Evolutionary conservation across 1,140 invertebrate species (phyloP).

Genomic region (Drosophila repletoides): DNA sequence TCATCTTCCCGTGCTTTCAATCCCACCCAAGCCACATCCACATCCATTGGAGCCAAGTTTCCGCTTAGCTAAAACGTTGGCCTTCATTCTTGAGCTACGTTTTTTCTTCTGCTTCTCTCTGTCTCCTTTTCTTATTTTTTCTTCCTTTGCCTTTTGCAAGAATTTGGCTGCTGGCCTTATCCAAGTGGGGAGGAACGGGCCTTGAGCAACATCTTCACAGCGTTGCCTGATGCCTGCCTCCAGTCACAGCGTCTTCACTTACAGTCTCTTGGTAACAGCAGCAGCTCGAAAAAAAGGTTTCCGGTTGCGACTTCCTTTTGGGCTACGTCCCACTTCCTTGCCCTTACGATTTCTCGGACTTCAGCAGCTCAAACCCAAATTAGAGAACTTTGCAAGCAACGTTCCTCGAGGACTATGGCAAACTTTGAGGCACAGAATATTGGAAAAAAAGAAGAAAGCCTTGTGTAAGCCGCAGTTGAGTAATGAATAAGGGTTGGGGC

Average conservation of each 20-base stretch:
- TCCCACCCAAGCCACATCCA: conserved; percentile 25
- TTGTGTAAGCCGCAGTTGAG: conserved; percentile 19
- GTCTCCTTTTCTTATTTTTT: conserved; percentile 24
- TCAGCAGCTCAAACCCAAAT: conserved; percentile 73
- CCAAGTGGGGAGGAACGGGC: conserved; percentile 27
- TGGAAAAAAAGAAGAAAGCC: conserved; percentile 38
- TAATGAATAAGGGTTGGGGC: conserved; percentile 53
- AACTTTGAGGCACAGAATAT: conserved; percentile 56
- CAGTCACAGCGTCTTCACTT: conserved; percentile 36
- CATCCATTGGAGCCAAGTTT: conserved; percentile 47
- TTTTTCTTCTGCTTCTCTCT: conserved; percentile 20
- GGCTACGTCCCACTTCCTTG: conserved; percentile 10
- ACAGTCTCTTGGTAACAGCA: conserved; percentile 44
- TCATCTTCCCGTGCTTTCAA: conserved; percentile 71
- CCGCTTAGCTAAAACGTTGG: conserved; percentile 63
- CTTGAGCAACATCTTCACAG: conserved; percentile 32
- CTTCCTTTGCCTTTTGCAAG: conserved; percentile 23
- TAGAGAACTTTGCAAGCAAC: conserved; percentile 61
- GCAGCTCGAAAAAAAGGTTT: conserved; percentile 66
- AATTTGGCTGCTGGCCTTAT: conserved; percentile 55
- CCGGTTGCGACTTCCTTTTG: conserved; percentile 74
- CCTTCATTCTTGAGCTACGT: conserved; percentile 59
- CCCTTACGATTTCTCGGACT: conserved; percentile 43
- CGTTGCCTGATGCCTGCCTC: conserved; percentile 28
- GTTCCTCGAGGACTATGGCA: conserved; percentile 25